These are phyloP conservation scores for Scalopus aquaticus DNA, from an alignment of 2,113 vertebrate genomes.

Conservation along the genomic window DNA sequence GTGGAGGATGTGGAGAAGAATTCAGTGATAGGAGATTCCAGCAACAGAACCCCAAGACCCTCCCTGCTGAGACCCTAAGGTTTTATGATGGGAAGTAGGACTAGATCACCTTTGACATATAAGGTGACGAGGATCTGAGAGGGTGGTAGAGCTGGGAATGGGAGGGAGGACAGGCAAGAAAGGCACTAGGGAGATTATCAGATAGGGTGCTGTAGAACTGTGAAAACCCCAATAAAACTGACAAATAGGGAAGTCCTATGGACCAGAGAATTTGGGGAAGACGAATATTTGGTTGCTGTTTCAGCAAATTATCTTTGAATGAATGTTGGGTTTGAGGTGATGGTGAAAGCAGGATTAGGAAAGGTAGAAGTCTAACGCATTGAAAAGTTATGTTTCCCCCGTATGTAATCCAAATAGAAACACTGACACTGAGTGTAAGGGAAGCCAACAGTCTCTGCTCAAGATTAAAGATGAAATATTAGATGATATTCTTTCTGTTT, in stretches of 20 bases:
- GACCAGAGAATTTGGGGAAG: neutral
- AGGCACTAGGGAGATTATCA: neutral
- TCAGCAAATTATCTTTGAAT: neutral
- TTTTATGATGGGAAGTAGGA: neutral
- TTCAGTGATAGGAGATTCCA: neutral
- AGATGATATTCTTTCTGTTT: neutral
- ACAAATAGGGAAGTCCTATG: neutral
- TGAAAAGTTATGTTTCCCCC: neutral
- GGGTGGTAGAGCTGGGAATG: neutral
- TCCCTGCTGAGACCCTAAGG: neutral
- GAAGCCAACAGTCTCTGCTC: neutral
- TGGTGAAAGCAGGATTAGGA: neutral
- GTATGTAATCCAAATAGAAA: neutral
- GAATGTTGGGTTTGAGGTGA: neutral
- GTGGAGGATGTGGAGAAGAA: neutral
- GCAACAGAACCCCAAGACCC: too few species aligned
- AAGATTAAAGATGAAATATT: neutral
- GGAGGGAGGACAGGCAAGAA: neutral
- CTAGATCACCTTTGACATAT: neutral
- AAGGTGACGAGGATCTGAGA: neutral
- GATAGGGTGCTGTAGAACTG: fast-evolving
- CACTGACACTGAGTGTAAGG: neutral
- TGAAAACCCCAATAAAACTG: neutral
- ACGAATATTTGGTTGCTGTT: neutral
- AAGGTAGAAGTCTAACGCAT: neutral